Conservation (phyloP, 2,888 invertebrate genomes). For the Ophioninae sp. region DNA sequence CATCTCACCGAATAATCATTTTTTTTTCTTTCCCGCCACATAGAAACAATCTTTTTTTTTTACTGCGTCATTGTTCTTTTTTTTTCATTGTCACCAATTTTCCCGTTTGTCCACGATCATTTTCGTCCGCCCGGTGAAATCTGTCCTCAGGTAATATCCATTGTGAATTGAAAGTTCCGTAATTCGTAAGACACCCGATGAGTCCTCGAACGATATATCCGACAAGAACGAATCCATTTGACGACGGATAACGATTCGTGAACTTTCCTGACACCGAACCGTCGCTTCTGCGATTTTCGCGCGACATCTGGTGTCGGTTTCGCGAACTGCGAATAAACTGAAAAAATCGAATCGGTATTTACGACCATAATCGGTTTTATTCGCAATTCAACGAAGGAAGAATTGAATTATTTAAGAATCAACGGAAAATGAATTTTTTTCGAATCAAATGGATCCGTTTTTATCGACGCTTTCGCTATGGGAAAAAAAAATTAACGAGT, state of each 20-base stretch:
- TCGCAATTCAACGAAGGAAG: too few species aligned
- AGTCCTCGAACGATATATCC: slow-evolving; percentile 6
- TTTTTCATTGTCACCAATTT: slow-evolving; percentile 7
- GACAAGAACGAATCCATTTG: slow-evolving; percentile 24
- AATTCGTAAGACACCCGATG: slow-evolving; percentile 25
- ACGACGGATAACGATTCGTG: background rate
- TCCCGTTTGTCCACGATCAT: slow-evolving; percentile 15
- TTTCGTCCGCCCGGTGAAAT: slow-evolving; percentile 26
- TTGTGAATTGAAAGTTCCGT: slow-evolving; percentile 44
- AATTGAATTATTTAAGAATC: background rate
- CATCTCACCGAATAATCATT: slow-evolving; percentile 4
- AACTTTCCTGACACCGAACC: background rate
- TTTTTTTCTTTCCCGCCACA: slow-evolving; percentile 2
- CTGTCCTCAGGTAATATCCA: slow-evolving; percentile 38
- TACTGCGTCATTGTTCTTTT: background rate
- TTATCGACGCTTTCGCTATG: background rate
- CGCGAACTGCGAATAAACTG: slow-evolving; percentile 14
- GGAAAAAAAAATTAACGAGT: background rate
- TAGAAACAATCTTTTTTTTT: slow-evolving; percentile 10
- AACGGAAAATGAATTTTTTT: background rate
- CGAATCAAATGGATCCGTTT: slow-evolving; percentile 18
- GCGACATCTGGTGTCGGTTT: background rate
- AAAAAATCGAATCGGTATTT: background rate
- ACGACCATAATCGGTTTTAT: background rate
- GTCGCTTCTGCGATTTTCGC: background rate